Evolutionary conservation across 2,888 invertebrate genomes (phyloP).

Genomic region (Scaptomyza polygonia): DNA sequence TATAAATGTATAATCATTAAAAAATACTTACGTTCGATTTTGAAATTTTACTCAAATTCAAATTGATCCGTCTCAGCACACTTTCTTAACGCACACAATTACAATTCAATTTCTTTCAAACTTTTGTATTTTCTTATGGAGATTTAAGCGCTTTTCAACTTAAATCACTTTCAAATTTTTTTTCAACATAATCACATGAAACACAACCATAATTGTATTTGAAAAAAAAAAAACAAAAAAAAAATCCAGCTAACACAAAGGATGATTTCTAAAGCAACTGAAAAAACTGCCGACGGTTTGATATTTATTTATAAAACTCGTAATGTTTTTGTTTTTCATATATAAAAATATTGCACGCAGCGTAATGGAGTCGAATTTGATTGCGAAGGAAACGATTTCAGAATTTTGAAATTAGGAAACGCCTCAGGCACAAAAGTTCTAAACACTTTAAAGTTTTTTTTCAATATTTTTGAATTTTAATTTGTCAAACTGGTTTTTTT

Average conservation of each 20-base stretch:
- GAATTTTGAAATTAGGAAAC: conserved; percentile 17
- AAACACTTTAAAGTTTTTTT: conserved; percentile 34
- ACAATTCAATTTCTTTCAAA: conserved; percentile 21
- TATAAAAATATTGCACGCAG: conserved; percentile 43
- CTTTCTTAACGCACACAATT: conserved; percentile 19
- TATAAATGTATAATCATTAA: no score
- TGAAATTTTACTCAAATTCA: conserved; percentile 26
- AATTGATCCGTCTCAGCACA: conserved; percentile 24
- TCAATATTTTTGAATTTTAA: conserved; percentile 23
- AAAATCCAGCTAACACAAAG: conserved; percentile 31
- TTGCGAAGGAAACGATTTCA: conserved; percentile 19
- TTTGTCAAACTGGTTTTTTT: conserved; percentile 8
- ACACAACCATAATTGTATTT: conserved; percentile 24
- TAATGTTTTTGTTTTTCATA: conserved; percentile 11
- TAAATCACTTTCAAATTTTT: conserved; percentile 1
- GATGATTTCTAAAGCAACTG: conserved; percentile 14
- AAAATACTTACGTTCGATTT: conserved; percentile 41
- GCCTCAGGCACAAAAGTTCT: conserved; percentile 6
- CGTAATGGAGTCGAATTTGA: conserved; percentile 32
- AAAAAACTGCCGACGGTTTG: conserved; percentile 51
- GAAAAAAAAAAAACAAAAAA: conserved; percentile 26
- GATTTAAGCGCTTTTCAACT: conserved; percentile 4
- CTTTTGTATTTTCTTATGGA: background rate
- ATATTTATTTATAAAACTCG: conserved; percentile 9
- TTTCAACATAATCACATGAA: conserved; percentile 7